Evolutionary conservation across 2,888 invertebrate genomes (phyloP).

Genomic region (Cartodere bifasciata): DNA sequence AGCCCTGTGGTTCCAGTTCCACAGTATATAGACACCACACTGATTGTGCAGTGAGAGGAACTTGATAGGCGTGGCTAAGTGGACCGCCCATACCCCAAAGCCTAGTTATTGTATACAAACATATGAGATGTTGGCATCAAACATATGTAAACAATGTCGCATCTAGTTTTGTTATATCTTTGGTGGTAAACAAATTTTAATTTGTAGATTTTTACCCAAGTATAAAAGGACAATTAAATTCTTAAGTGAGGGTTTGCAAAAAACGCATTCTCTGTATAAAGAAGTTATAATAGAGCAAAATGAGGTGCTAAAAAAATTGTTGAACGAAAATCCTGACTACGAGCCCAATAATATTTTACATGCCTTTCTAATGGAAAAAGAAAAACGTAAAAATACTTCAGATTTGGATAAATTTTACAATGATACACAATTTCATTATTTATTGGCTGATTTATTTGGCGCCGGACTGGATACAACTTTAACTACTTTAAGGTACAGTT

Average conservation of each 20-base stretch:
- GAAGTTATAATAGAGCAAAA: slow-evolving; percentile 45
- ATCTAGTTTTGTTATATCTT: too few species aligned
- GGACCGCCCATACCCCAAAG: too few species aligned
- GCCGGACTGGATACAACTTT: slow-evolving; percentile 78
- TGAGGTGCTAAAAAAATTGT: slow-evolving; percentile 7
- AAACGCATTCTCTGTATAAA: slow-evolving; percentile 61
- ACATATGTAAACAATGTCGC: too few species aligned
- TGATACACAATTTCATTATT: slow-evolving; percentile 56
- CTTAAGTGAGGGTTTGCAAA: slow-evolving; percentile 53
- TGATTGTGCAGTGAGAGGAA: too few species aligned
- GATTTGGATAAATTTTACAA: slow-evolving; percentile 41
- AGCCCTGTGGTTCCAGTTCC: too few species aligned
- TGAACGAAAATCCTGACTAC: slow-evolving; percentile 7
- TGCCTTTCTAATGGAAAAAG: slow-evolving; percentile 50
- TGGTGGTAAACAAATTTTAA: too few species aligned
- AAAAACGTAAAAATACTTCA: slow-evolving; percentile 35
- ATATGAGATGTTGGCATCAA: too few species aligned
- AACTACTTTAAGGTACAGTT: slow-evolving; percentile 56
- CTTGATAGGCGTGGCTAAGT: too few species aligned
- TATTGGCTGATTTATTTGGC: slow-evolving; percentile 73
- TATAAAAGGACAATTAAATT: slow-evolving; percentile 51
- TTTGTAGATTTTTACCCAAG: slow-evolving; percentile 46
- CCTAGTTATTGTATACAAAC: too few species aligned
- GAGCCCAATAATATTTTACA: slow-evolving; percentile 40
- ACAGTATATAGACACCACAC: too few species aligned